A percentile compares a stretch with the other conserved stretches of the same genome.
Conservation (phyloP, 2,113 vertebrate species). For the Hiodon alosoides region DNA sequence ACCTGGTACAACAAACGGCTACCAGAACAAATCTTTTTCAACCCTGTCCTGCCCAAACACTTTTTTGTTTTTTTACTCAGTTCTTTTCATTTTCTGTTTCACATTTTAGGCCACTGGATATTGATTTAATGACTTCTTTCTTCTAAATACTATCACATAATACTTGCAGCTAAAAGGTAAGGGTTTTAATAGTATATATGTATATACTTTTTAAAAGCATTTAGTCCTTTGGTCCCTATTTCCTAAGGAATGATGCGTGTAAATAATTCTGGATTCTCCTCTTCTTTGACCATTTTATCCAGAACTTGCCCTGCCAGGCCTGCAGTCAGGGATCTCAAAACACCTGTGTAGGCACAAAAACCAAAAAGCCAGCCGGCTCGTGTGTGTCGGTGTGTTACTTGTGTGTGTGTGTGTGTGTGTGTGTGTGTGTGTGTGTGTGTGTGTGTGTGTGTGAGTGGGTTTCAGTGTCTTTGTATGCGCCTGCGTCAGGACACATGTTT, state of each 20-base stretch:
- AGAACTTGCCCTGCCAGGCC: constrained; percentile 61
- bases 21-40: constrained; percentile 58
- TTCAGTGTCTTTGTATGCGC: constrained; percentile 56
- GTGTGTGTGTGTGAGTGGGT: constrained; percentile 38
- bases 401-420: constrained; percentile 29
- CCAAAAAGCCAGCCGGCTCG: constrained; percentile 75
- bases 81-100: constrained; percentile 54
- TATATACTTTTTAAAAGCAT: constrained; percentile 74
- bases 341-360: constrained; percentile 76
- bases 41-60: constrained; percentile 33
- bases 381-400: constrained; percentile 59
- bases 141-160: constrained; percentile 67
- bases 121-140: constrained; percentile 56
- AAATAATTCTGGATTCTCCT: constrained; percentile 74
- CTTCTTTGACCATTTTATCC: constrained; percentile 50
- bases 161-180: constrained; percentile 74
- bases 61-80: constrained; percentile 43
- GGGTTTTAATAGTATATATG: constrained; percentile 49
- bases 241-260: constrained; percentile 79
- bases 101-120: constrained; percentile 69
- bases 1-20: constrained; percentile 56
- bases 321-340: constrained; percentile 53
- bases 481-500: constrained; percentile 66
- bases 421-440: constrained; percentile 28
- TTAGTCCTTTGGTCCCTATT: constrained; percentile 80